Evolutionary conservation across 2,797 vertebrate species (phyloP), one percentile per base, ranked within the genome.

Genomic region (Halcyon smyrnensis): DNA sequence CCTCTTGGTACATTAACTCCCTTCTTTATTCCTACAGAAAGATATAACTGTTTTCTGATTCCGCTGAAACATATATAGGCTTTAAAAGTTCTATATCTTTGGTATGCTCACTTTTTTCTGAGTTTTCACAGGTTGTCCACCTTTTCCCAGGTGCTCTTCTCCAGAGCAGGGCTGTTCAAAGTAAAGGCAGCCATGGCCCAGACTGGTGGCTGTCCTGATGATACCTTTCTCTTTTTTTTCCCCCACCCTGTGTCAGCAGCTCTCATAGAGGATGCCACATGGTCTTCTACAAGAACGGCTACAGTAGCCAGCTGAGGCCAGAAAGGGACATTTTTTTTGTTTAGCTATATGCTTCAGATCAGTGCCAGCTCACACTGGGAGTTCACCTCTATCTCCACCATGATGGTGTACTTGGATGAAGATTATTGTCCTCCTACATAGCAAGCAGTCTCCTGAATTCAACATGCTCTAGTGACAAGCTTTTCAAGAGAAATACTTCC

Each of bases 161-260:
- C 59, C 39, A 69, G 24, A 78, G 46, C 24, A 63, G 25, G 23
- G 36, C 30, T 71, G 43, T 34, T 79, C 30, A 56, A 19, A 54
- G 9, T 6, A 69, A 73, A 71, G 45, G 53, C 23, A 84, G 50
- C 24, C 0, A 0, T 28, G 15, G 37, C 34, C 39, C 32, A 25
- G 50, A n/a, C 11, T 12, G 30, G 46, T 15, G 32, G 37, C 24
- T 86, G 41, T 60, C 48, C 46, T 30, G 13, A 60, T 28, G 34
- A 64, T 5, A 50, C 27, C 12, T 43, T 48, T 64, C 18, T 36
- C 62, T 54, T 70, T 54, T n/a, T 54, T n/a, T 73, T 12, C 17
- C 8, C 16, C 3, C 11, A 25, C 37, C 64, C 71, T 59, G 39
- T 4, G 3, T 54, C 67, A 76, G n/a, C 74, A 90, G 43, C 23